phyloP scores from a whole-genome alignment of 2,888 invertebrate species.

The Paralinhomoeus sp. region DNA sequence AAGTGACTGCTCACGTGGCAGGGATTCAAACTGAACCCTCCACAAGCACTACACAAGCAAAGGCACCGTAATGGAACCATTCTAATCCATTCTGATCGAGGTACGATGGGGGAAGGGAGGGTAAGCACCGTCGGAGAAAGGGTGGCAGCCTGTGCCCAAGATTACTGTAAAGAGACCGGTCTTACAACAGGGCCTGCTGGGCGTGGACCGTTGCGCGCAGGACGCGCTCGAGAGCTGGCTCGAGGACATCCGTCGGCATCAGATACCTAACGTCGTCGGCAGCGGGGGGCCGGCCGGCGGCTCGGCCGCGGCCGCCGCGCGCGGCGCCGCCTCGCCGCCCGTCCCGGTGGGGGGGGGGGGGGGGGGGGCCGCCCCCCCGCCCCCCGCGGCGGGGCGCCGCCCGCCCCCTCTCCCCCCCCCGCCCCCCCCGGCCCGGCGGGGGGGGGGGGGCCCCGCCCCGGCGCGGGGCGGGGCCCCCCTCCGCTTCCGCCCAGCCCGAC shows the following conservation, averaged over 20 bases:
- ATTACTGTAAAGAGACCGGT: too few species aligned
- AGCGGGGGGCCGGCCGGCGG: constrained; percentile 93
- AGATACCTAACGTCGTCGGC: constrained; percentile 65
- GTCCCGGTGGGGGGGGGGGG: constrained; percentile 80
- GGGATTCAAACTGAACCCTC: too few species aligned
- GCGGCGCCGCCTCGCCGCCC: constrained; percentile 72
- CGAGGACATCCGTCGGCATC: constrained; percentile 71
- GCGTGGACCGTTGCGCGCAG: constrained; percentile 55
- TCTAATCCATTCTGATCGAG: too few species aligned
- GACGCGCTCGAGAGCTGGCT: constrained; percentile 72
- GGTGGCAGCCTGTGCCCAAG: too few species aligned
- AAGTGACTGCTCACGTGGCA: too few species aligned
- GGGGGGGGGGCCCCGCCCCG: constrained; percentile 50
- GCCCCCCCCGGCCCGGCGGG: constrained; percentile 69
- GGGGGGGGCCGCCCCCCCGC: constrained; percentile 56
- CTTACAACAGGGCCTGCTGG: constrained; percentile 52
- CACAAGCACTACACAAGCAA: too few species aligned
- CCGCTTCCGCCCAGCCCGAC: constrained; percentile 85
- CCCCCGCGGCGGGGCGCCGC: constrained; percentile 59
- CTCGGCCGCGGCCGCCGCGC: constrained; percentile 49
- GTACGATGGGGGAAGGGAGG: too few species aligned
- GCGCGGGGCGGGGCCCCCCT: constrained; percentile 75
- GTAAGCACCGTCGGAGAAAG: too few species aligned
- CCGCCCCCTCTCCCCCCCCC: constrained; percentile 71
- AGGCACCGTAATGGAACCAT: too few species aligned